Evolutionary conservation across 2,797 vertebrate genomes (phyloP), one percentile per base, ranked within the genome.

Genomic region (Crocodylus rhombifer): DNA sequence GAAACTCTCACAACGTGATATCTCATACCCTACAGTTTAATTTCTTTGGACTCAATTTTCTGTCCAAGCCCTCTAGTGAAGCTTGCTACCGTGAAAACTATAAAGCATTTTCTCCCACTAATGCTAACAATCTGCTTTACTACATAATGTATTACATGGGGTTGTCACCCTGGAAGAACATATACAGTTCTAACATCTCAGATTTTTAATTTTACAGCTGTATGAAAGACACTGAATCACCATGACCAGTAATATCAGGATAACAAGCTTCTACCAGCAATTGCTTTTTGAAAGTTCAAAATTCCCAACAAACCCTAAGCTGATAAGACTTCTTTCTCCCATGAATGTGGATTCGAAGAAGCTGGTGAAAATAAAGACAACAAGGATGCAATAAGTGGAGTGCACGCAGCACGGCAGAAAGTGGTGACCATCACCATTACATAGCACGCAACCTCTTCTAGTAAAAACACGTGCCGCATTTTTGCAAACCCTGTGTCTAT

Each of bases 311-410:
- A 42, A 42, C 42, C 42, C 42, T 42, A 78, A 90, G 60, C 42
- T 42, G 42, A 33, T 36, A 71, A 28, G 77, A 80, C 23, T 25
- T 18, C 28, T 64, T 57, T 60, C 23, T 1, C 2, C 15, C n/a
- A 93, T 85, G 86, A 69, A 51, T 80, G 74, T 86, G 84, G 92
- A 93, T 71, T 78, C 81, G 67, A 15, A 75, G 58, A 91, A 94
- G 61, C 63, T 33, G 79, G 28, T 62, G 90, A 94, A 60, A 63
- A 57, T 56, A 69, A 84, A 75, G 79, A 90, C 36, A 92, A 82
- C 57, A 67, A 36, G 8, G 42, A 23, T 71, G 62, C 30, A 77
- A 58, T 58, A 86, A 83, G 82, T 82, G 79, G 90, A 85, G 26
- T 1, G 2, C 60, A 28, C 14, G 71, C 23, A 21, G 64, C 89